A percentile compares a stretch with the other conserved stretches of the same genome.
These are phyloP conservation scores for Drosophila rubida DNA, from an alignment of 2,888 invertebrate genomes.

Conservation along the genomic window DNA sequence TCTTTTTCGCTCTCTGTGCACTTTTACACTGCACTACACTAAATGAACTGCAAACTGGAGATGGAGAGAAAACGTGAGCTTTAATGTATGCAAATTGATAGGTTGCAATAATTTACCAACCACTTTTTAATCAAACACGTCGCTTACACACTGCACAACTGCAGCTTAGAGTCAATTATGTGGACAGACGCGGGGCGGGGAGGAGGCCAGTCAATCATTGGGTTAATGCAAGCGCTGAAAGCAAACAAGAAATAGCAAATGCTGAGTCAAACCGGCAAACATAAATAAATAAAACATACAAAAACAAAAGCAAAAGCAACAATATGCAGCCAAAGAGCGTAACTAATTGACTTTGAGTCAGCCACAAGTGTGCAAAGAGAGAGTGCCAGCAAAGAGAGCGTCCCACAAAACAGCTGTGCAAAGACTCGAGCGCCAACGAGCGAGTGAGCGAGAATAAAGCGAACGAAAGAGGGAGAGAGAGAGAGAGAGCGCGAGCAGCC, in stretches of 20 bases:
- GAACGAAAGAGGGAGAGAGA: constrained; percentile 17
- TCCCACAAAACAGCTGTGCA: background rate
- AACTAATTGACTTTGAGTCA: constrained; percentile 62
- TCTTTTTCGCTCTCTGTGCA: background rate
- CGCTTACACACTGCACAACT: background rate
- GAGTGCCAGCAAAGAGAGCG: constrained; percentile 7
- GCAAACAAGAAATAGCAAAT: constrained; percentile 25
- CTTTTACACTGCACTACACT: background rate
- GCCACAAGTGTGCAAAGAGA: constrained; percentile 55
- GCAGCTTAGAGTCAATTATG: constrained; percentile 12
- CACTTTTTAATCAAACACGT: constrained; percentile 16
- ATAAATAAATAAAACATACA: constrained; percentile 53
- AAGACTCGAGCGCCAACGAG: background rate
- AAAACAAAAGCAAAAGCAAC: constrained; percentile 65
- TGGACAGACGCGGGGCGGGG: background rate
- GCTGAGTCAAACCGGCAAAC: constrained; percentile 47
- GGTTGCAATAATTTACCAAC: background rate
- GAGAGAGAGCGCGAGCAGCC: constrained; percentile 56
- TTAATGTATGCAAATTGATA: constrained; percentile 10
- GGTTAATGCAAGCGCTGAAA: constrained; percentile 11
- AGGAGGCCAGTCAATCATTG: constrained; percentile 37
- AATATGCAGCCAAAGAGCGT: constrained; percentile 61
- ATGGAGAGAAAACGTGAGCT: background rate
- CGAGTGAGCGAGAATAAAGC: background rate
- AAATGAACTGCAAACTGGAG: background rate